These are phyloP conservation scores for Temnothorax rugatulus DNA, from an alignment of 2,888 invertebrate species.

Conservation along the genomic window DNA sequence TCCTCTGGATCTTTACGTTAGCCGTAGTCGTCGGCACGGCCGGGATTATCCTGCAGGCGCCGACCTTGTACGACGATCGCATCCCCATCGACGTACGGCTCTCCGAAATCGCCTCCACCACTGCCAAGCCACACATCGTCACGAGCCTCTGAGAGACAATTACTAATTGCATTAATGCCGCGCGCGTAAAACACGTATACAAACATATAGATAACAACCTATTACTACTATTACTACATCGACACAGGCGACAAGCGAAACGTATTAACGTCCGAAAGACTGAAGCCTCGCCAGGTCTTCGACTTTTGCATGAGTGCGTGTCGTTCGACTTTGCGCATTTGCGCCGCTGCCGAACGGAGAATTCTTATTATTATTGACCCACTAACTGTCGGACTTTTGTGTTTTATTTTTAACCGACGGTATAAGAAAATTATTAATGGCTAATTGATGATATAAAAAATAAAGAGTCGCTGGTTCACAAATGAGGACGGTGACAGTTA, in stretches of 20 bases:
- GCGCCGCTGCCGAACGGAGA: constrained; percentile 40
- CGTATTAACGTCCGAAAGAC: constrained; percentile 73
- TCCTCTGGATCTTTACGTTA: constrained; percentile 98
- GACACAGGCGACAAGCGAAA: constrained; percentile 36
- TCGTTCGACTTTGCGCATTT: constrained; percentile 9
- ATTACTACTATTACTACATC: constrained; percentile 17
- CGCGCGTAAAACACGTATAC: constrained; percentile 52
- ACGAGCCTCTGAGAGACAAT: constrained; percentile 84
- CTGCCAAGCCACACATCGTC: constrained; percentile 92
- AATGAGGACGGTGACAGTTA: background rate
- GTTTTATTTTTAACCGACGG: background rate
- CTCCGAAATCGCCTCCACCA: constrained; percentile 96
- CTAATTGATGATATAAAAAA: background rate
- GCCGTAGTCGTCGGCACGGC: constrained; percentile 98
- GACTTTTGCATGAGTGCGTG: constrained; percentile 61
- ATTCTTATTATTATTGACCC: constrained; percentile 25
- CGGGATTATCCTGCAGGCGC: constrained; percentile 97
- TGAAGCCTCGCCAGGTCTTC: constrained; percentile 71
- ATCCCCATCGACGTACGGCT: constrained; percentile 95
- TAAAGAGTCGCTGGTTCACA: background rate
- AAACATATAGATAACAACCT: constrained; percentile 46
- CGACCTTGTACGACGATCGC: constrained; percentile 96
- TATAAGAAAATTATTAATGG: background rate
- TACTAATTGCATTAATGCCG: constrained; percentile 64
- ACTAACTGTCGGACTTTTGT: background rate